phyloP scores from a whole-genome alignment of 2,888 invertebrate genomes.

The Drosophila atripex region DNA sequence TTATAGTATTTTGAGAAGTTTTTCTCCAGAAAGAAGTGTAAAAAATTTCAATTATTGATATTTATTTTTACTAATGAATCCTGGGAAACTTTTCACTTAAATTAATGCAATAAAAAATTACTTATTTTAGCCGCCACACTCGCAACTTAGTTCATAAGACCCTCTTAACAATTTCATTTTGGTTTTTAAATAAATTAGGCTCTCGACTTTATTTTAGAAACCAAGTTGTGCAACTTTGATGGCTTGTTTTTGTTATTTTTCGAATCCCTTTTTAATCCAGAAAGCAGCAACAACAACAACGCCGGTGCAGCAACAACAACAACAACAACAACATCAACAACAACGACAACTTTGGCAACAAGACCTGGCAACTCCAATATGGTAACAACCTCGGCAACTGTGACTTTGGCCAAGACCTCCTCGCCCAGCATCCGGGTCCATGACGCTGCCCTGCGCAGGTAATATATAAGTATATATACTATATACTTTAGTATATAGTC shows the following conservation, averaged over 20 bases:
- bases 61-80: too few relatives aligned
- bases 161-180: too few relatives aligned
- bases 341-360: slow-evolving; percentile 32
- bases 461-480: background rate
- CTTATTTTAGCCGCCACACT: too few relatives aligned
- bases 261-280: slow-evolving; percentile 11
- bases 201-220: background rate
- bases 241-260: background rate
- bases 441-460: slow-evolving; percentile 67
- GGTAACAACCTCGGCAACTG: slow-evolving; percentile 49
- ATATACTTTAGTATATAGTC: too few relatives aligned
- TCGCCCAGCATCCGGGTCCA: slow-evolving; percentile 64
- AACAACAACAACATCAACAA: slow-evolving; percentile 20
- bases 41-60: too few relatives aligned
- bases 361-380: slow-evolving; percentile 23
- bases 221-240: background rate
- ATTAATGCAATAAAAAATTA: too few relatives aligned
- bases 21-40: too few relatives aligned
- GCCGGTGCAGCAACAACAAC: slow-evolving; percentile 26
- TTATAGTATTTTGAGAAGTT: too few relatives aligned
- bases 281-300: slow-evolving; percentile 59
- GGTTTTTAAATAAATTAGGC: background rate
- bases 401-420: slow-evolving; percentile 47
- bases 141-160: too few relatives aligned
- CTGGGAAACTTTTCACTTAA: too few relatives aligned